Evolutionary conservation across 2,888 invertebrate species (phyloP), one percentile per base, ranked within the genome.

Genomic region (Sminthurinus aureus): DNA sequence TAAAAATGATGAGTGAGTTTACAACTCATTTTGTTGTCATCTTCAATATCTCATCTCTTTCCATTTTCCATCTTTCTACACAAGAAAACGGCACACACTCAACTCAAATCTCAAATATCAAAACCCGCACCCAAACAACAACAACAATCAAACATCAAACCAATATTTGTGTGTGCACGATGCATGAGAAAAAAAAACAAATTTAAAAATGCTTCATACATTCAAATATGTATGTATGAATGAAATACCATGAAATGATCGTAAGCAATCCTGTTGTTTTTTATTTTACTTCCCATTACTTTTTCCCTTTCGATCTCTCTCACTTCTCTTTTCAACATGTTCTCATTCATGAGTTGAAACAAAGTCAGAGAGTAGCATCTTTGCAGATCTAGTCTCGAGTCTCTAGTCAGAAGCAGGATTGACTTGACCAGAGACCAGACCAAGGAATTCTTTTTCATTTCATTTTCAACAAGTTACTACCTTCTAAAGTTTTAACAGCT

Each of bases 381-480:
- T n/a, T 69, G 13, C 15, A 58, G 58, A 2, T 58, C 0, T 38
- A 38, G 38, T 38, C 38, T 38, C 38, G 1, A n/a, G n/a, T 38
- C 38, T 38, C 3, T 38, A 38, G 38, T 38, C 38, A 38, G 38
- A 38, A 38, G 38, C 38, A 38, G 6, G 38, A 38, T 38, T 18
- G n/a, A 64, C 64, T 3, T 4, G 22, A 20, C 73, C 26, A 74
- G 8, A 38, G 73, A 74, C 64, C 13, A 64, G 22, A 20, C 73
- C 26, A 74, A 26, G 73, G 73, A 74, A 74, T 74, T 74, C 73
- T n/a, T 26, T 74, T 74, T 74, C 73, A 74, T 74, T 74, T 24
- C 24, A n/a, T 64, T 13, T 18, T 0, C 22, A 69, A 69, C 13
- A 69, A 20, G n/a, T 69, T 69, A 69, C n/a, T 22, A 69, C 11